Evolutionary conservation across 2,888 invertebrate genomes (phyloP).

Genomic region (Icerya purchasi): DNA sequence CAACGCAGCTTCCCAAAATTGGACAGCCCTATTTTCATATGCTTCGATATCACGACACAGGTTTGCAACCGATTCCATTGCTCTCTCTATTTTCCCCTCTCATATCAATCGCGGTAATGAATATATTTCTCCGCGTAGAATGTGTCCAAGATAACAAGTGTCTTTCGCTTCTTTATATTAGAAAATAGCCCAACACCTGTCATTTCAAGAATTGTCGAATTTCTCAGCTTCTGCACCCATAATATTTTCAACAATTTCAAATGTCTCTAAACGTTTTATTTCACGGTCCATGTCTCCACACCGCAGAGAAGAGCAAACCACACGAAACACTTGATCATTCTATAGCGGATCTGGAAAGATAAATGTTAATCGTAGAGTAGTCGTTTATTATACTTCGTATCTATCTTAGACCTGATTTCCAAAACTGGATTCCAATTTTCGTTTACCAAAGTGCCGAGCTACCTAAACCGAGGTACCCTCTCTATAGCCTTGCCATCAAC

Average conservation of each 20-base stretch:
- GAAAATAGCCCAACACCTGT: no score
- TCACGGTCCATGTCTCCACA: not conserved
- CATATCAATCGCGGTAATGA: not conserved
- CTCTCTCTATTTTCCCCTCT: not conserved
- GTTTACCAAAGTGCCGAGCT: not conserved
- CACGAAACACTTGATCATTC: not conserved
- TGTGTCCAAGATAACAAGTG: not conserved
- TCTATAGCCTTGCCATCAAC: slow-evolving; percentile 1
- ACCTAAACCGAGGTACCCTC: not conserved
- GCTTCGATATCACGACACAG: not conserved
- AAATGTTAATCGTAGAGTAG: no score
- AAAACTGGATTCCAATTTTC: not conserved
- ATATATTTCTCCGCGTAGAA: not conserved
- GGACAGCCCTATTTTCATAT: not conserved
- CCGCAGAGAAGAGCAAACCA: not conserved
- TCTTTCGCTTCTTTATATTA: no score
- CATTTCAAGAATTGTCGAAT: no score
- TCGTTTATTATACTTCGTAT: no score
- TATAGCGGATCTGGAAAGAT: no score
- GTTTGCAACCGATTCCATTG: not conserved
- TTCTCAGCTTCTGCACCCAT: not conserved
- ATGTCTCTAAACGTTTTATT: not conserved
- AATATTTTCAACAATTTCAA: not conserved
- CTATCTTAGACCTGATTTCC: not conserved
- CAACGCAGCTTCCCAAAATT: not conserved